phyloP scores from a whole-genome alignment of 2,888 invertebrate species.

The Himalopsyche anomala region DNA sequence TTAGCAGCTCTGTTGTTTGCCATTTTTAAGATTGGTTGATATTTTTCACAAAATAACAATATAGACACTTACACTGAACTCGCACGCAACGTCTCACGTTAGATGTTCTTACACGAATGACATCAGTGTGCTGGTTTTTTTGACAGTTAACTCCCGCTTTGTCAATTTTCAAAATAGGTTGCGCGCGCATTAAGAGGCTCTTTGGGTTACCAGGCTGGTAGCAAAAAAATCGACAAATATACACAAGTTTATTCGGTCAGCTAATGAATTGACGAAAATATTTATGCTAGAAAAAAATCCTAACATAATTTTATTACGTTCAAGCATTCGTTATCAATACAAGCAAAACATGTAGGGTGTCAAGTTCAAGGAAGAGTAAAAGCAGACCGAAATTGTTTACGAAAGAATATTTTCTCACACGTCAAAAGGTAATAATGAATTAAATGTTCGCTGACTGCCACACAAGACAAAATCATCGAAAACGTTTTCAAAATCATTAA shows the following conservation, averaged over 20 bases:
- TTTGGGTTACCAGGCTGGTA: conserved; percentile 22
- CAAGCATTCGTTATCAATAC: no score
- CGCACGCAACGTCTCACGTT: conserved; percentile 42
- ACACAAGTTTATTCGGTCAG: not conserved
- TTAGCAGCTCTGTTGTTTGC: conserved; percentile 90
- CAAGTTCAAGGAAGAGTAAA: no score
- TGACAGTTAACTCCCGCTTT: conserved; percentile 59
- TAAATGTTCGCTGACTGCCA: no score
- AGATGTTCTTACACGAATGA: conserved; percentile 55
- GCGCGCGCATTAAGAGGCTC: conserved; percentile 47
- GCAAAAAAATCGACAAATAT: no score
- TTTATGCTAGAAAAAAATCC: no score
- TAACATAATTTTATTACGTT: no score
- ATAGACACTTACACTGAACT: conserved; percentile 53
- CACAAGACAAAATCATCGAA: no score
- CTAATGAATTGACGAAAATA: not conserved
- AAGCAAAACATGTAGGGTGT: no score
- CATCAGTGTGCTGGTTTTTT: conserved; percentile 45
- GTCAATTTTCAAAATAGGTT: conserved; percentile 53
- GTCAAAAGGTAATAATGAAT: no score
- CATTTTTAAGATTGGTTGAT: conserved; percentile 73
- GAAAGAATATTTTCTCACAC: no score
- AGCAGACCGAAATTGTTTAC: no score
- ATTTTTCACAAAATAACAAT: conserved; percentile 47
- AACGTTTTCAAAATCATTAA: no score